Evolutionary conservation across 1,140 invertebrate species (phyloP), one percentile per base, ranked within the genome.

Genomic region (Pseudoatta argentina): DNA sequence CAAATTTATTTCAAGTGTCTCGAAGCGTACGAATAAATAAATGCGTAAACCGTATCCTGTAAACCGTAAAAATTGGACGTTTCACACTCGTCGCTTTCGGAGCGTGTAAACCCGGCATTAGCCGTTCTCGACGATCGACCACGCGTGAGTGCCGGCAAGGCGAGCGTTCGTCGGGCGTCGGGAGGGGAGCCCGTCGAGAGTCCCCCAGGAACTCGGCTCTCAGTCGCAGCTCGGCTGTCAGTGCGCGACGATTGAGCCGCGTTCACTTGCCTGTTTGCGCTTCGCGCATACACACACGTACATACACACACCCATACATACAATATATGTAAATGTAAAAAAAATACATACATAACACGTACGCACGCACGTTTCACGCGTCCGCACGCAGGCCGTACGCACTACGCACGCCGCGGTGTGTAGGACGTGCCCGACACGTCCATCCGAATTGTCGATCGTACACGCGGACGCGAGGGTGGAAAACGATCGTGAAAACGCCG

Each of bases 161-260:
- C 77, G 64, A 39, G 30, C 27, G 51, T n/a, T 10, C 8, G n/a
- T n/a, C 77, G 64, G 24, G 48, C 27, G 51, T n/a, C 16, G 16
- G 61, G 51, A 51, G 69, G 79, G 57, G 55, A 73, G 67, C n/a
- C 69, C 53, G 39, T 83, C 61, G 85, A 76, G 85, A 69, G 63
- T 91, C 59, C 85, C 73, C 76, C 39, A 59, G 75, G 75, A 87
- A 59, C 44, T 66, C 61, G 39, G 78, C 51, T 59, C 51, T 92
- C 91, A 92, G 92, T 92, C 89, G 92, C 79, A 89, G 86, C 90
- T 92, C 91, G 92, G 86, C 91, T 86, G 85, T 89, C 87, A 39
- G 73, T 83, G 91, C 90, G 90, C 76, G 86, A 92, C 83, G 66
- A 85, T 92, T 87, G 92, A 78, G 89, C 71, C 61, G 53, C 27